Percentiles rank a stretch among this genome's conserved stretches.
Conservation (phyloP, 2,113 vertebrate species). For the Xyrauchen texanus region DNA sequence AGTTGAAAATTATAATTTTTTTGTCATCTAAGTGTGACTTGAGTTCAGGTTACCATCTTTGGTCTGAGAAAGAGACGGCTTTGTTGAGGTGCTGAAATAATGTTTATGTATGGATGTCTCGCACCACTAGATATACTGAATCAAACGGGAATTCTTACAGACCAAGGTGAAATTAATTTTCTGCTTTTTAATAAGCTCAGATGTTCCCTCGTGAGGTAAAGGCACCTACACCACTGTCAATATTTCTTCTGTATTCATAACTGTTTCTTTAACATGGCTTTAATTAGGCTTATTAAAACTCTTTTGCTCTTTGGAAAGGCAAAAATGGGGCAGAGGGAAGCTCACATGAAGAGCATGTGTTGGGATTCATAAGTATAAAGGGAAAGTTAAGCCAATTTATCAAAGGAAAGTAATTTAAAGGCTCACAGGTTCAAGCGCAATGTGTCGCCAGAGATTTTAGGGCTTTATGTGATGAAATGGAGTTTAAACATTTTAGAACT, state of each 20-base stretch:
- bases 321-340: background rate
- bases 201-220: constrained; percentile 9
- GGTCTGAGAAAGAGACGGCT: too few relatives aligned
- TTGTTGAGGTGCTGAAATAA: too few relatives aligned
- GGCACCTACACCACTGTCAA: constrained; percentile 27
- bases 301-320: constrained; percentile 28
- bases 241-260: constrained; percentile 39
- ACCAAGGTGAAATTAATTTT: constrained; percentile 30
- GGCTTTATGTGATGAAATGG: background rate
- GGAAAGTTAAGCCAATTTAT: constrained; percentile 40
- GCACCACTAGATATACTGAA: background rate
- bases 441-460: constrained; percentile 18
- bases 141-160: background rate
- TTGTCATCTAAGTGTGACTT: too few relatives aligned
- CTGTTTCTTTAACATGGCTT: constrained; percentile 45
- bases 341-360: constrained; percentile 33
- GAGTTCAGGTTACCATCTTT: too few relatives aligned
- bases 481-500: constrained; percentile 30
- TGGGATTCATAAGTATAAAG: constrained; percentile 8
- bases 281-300: constrained; percentile 55
- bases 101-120: background rate
- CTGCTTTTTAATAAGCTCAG: constrained; percentile 24
- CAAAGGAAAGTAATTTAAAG: constrained; percentile 40
- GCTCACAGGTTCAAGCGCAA: constrained; percentile 7
- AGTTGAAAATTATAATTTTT: too few relatives aligned